Evolutionary conservation across 2,113 vertebrate species (phyloP).

Genomic region (Antennarius striatus): DNA sequence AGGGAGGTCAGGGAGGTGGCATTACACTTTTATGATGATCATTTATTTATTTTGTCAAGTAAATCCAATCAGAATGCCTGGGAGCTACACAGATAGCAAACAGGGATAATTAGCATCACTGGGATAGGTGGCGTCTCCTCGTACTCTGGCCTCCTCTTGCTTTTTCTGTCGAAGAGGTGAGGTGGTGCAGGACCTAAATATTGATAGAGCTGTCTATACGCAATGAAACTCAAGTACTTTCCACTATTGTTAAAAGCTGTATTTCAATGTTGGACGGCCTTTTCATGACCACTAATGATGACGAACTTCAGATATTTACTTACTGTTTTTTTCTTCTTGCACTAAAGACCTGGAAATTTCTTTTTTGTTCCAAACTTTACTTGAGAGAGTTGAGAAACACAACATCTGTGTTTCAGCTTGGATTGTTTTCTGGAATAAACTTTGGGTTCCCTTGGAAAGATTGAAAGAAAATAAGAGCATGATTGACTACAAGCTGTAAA

Average conservation of each 20-base stretch:
- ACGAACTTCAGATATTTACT: conserved; percentile 5
- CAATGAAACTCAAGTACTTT: conserved; percentile 63
- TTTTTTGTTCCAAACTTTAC: no score
- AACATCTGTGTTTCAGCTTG: not conserved
- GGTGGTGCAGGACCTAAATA: conserved; percentile 73
- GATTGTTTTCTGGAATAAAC: not conserved
- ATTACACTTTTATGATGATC: conserved; percentile 82
- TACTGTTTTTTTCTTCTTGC: not conserved
- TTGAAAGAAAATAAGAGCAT: conserved; percentile 1
- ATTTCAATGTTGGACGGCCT: conserved; percentile 44
- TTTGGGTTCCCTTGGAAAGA: conserved; percentile 1
- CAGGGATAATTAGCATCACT: conserved; percentile 82
- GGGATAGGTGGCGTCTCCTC: conserved; percentile 79
- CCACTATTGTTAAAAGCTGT: conserved; percentile 42
- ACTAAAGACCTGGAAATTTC: no score
- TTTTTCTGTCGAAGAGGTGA: conserved; percentile 73
- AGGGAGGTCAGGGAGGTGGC: conserved; percentile 72
- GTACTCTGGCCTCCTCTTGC: conserved; percentile 57
- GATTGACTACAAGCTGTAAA: not conserved
- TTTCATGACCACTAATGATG: conserved; percentile 31
- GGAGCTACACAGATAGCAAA: conserved; percentile 70
- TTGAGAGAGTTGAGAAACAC: not conserved
- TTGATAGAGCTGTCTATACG: conserved; percentile 69
- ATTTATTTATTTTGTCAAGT: conserved; percentile 84
- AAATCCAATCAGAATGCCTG: conserved; percentile 80